A percentile compares a stretch with the other conserved stretches of the same genome.
phyloP scores from a whole-genome alignment of 2,888 invertebrate species.

The Orchesella flavescens region DNA sequence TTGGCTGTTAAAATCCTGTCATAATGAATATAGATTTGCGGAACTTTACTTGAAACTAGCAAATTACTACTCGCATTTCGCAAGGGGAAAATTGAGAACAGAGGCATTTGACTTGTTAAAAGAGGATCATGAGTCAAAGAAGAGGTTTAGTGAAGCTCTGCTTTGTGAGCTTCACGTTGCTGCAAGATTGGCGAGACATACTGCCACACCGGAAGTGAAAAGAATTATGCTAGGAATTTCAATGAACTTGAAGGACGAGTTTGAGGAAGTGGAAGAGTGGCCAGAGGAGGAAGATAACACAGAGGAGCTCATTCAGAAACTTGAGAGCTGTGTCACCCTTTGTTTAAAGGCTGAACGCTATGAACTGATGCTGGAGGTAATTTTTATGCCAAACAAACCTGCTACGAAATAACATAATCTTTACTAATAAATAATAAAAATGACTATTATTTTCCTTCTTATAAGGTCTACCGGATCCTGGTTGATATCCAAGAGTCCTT shows the following conservation, averaged over 20 bases:
- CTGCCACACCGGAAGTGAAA: conserved; percentile 70
- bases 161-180: conserved; percentile 71
- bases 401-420: neutral
- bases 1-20: conserved; percentile 69
- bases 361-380: conserved; percentile 72
- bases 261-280: conserved; percentile 68
- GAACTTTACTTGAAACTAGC: conserved; percentile 71
- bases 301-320: conserved; percentile 70
- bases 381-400: neutral
- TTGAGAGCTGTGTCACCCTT: conserved; percentile 70
- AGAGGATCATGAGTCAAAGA: conserved; percentile 67
- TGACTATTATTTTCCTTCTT: neutral
- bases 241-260: conserved; percentile 69
- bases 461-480: conserved; percentile 71
- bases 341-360: conserved; percentile 71
- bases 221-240: conserved; percentile 71
- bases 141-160: conserved; percentile 71
- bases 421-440: neutral
- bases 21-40: conserved; percentile 68
- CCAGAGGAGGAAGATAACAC: conserved; percentile 71
- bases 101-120: conserved; percentile 70
- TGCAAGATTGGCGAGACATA: conserved; percentile 70
- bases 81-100: conserved; percentile 69
- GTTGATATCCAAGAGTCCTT: conserved; percentile 72
- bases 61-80: conserved; percentile 71